A percentile compares a stretch with the other conserved stretches of the same genome.
These are phyloP conservation scores for Caenorhabditis doughertyi DNA, from an alignment of 2,888 invertebrate species.

Conservation along the genomic window DNA sequence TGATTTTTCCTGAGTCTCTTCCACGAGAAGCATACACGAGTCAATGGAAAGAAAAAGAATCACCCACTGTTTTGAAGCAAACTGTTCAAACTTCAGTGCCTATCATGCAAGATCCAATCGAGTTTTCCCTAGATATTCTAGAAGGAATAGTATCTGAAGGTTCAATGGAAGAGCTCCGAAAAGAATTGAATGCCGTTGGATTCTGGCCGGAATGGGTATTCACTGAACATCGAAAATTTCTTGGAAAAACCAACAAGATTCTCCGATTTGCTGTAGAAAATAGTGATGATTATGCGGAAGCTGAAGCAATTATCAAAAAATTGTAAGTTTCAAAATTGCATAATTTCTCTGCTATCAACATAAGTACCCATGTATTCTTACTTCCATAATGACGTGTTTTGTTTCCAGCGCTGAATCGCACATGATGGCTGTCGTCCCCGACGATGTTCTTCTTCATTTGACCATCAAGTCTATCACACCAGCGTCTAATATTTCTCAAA, in stretches of 20 bases:
- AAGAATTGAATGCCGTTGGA: slow-evolving; percentile 32
- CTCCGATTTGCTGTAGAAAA: slow-evolving; percentile 42
- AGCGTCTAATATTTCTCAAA: neutral
- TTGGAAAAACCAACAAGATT: slow-evolving; percentile 11
- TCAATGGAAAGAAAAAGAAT: slow-evolving; percentile 38
- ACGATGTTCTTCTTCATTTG: slow-evolving; percentile 41
- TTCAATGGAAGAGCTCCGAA: slow-evolving; percentile 15
- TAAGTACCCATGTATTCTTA: too few relatives aligned
- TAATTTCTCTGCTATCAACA: neutral
- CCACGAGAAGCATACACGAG: slow-evolving; percentile 54
- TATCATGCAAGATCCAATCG: neutral
- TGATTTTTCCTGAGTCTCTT: slow-evolving; percentile 55
- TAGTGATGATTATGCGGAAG: slow-evolving; percentile 8
- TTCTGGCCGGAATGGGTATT: slow-evolving; percentile 59
- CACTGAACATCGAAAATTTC: slow-evolving; percentile 13
- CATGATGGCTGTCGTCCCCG: slow-evolving; percentile 31
- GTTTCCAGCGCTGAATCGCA: slow-evolving; percentile 41
- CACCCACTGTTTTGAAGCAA: neutral
- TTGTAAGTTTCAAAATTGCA: slow-evolving; percentile 14
- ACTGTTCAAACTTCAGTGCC: neutral
- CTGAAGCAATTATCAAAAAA: slow-evolving; percentile 14
- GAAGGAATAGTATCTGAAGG: slow-evolving; percentile 46
- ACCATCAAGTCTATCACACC: slow-evolving; percentile 1
- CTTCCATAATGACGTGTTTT: neutral
- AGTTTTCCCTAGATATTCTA: slow-evolving; percentile 47